These are phyloP conservation scores for Meloidogyne hapla DNA, from an alignment of 1,140 invertebrate species.

Conservation along the genomic window DNA sequence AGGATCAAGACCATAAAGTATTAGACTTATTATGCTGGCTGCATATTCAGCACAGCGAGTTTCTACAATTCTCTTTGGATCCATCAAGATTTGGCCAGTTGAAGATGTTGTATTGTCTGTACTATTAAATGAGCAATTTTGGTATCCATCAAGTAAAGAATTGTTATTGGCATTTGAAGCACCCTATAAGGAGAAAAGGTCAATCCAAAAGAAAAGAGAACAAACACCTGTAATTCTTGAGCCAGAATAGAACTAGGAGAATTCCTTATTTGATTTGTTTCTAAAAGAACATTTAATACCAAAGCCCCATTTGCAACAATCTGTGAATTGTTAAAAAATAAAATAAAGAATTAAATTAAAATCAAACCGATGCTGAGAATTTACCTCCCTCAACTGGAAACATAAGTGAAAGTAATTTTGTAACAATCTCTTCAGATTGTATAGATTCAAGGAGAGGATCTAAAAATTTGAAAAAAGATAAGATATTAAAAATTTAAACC, in stretches of 20 bases:
- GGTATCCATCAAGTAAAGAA: slow-evolving; percentile 13
- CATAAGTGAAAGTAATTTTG: slow-evolving; percentile 31
- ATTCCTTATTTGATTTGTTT: slow-evolving; percentile 38
- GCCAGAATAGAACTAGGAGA: slow-evolving; percentile 29
- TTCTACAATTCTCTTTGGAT: slow-evolving; percentile 31
- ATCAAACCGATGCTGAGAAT: slow-evolving; percentile 8
- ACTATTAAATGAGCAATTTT: slow-evolving; percentile 21
- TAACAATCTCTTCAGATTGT: slow-evolving; percentile 31
- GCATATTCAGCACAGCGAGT: slow-evolving; percentile 31
- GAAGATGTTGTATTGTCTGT: slow-evolving; percentile 13
- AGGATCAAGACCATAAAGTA: slow-evolving; percentile 26
- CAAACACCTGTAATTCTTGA: slow-evolving; percentile 27
- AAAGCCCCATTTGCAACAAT: slow-evolving; percentile 29
- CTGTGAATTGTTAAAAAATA: slow-evolving; percentile 27
- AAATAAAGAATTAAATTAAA: slow-evolving; percentile 18
- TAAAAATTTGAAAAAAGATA: not conserved
- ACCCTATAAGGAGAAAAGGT: not conserved
- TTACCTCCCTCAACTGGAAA: slow-evolving; percentile 31
- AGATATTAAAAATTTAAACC: not conserved
- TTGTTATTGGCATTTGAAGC: not conserved
- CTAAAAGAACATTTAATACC: slow-evolving; percentile 34
- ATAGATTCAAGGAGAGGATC: slow-evolving; percentile 42
- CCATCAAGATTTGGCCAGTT: slow-evolving; percentile 14
- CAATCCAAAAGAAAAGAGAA: not conserved
- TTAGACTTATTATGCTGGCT: slow-evolving; percentile 9